Evolutionary conservation across 2,113 vertebrate species (phyloP), one percentile per base, ranked within the genome.

Genomic region (Oncorhynchus nerka): DNA sequence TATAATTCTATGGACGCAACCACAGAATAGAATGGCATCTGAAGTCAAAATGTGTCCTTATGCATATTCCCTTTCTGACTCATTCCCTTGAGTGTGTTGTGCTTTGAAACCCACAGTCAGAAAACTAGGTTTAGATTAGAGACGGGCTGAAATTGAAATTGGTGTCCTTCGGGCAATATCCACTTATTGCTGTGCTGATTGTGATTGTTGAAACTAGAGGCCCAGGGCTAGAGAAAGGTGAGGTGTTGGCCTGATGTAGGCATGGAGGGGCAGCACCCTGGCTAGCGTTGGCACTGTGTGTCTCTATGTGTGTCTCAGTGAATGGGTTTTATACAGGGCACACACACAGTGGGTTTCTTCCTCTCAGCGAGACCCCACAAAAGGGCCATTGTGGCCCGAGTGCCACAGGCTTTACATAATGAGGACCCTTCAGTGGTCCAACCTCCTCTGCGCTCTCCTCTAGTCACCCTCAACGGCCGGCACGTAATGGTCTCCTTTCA

Each of bases 251-350:
- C 15, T 57, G 55, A 57, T 76, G 64, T 39, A 62, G 26, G 71
- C 2, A 28, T 66, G 30, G 28, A 28, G 20, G 80, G 79, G 84
- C 48, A 32, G 75, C 59, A 45, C 79, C 78, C 12, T 28, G 62
- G n/a, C 73, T 11, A 22, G 71, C 32, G 81, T 70, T 77, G 39
- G 9, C 39, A 45, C 12, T 16, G 51, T 55, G 13, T 55, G 51
- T 55, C 51, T 51, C 3, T 55, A 19, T 55, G 51, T 30, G 86
- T 76, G 78, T 65, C 73, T 80, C 22, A 30, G 62, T 87, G 77
- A 90, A 89, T 90, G 75, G 86, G 90, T 92, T 91, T 13, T 84
- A 88, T 88, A 84, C 85, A 86, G 87, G 80, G 84, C 84, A 55
- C 51, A 55, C 49, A 55, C 51, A 82, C 85, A 82, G 74, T 85